phyloP scores from a whole-genome alignment of 2,888 invertebrate genomes.

The Elmis aenea region DNA sequence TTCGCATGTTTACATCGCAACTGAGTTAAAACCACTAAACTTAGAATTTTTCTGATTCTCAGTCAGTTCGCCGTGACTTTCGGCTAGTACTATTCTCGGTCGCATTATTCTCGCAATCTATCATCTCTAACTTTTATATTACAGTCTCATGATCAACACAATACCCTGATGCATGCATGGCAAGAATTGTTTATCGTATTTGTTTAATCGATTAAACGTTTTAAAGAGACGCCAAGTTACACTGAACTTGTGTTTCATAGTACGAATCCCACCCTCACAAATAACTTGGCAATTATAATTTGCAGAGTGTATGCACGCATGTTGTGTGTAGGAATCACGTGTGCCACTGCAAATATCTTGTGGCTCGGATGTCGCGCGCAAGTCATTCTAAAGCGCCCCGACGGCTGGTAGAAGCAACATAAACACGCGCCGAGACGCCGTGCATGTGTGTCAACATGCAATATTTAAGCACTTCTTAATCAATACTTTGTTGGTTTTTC shows the following conservation, averaged over 20 bases:
- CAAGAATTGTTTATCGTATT: too few relatives aligned
- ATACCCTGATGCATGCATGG: too few relatives aligned
- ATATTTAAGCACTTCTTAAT: conserved; percentile 29
- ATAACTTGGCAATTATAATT: conserved; percentile 30
- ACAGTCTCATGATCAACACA: too few relatives aligned
- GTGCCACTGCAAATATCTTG: conserved; percentile 20
- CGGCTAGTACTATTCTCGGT: conserved; percentile 1
- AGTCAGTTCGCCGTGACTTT: conserved; percentile 11
- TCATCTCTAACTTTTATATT: too few relatives aligned
- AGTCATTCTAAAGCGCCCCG: conserved; percentile 26
- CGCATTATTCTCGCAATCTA: conserved; percentile 9
- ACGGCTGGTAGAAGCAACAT: conserved; percentile 26
- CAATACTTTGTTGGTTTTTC: conserved; percentile 24
- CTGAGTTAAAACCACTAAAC: conserved; percentile 24
- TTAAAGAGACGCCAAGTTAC: too few relatives aligned
- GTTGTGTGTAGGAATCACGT: conserved; percentile 19
- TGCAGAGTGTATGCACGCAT: conserved; percentile 26
- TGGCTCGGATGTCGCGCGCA: conserved; percentile 19
- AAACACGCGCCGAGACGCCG: conserved; percentile 19
- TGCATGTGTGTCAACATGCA: conserved; percentile 23
- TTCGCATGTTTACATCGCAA: conserved; percentile 23
- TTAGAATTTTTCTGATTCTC: conserved; percentile 24
- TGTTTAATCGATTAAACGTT: too few relatives aligned
- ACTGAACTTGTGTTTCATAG: conserved; percentile 43
- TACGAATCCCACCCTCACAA: conserved; percentile 44